Base-by-base conservation (phyloP, 2,113 vertebrate species). In the Festucalex cinctus region DNA sequence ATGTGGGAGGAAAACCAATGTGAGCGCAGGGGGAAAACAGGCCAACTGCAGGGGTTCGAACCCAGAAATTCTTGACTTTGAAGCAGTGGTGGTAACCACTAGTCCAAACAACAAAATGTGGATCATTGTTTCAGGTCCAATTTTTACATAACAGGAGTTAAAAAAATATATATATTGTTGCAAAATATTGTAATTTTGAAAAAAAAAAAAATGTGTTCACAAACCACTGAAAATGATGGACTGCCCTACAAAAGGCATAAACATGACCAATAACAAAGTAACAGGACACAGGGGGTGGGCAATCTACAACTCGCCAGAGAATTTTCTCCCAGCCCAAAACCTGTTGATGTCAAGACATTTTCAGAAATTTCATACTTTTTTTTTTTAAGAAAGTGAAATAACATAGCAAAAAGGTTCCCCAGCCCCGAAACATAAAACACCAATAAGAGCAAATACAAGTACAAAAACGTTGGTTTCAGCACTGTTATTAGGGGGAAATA, bases 171-270 rank as follows among this genome's bases (percentile, higher is more conserved):
- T n/a, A 49, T n/a, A 51, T 22, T 51, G 19, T 19, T 20, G 6
- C 44, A 17, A 10, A 51, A n/a, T 51, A 20, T n/a, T 51, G 4
- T 1, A 10, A 51, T n/a, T 49, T n/a, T 56, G 54, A 6, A 16
- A 17, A 28, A 57, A 46, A 66, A 68, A 68, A 32, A 14, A 28
- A 57, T 3, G 26, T 26, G 56, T 73, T 46, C 37, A 17, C 51
- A 28, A 57, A 62, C 65, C 60, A 70, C 65, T 76, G 62, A 77
- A 73, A 83, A 77, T 44, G 67, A 80, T 82, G 83, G 75, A 87
- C 86, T 88, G 85, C 78, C 86, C 81, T 87, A 91, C 89, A 84
- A n/a, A 90, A 86, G 85, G 88, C 88, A 89, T 89, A 86, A 86
- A 89, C 78, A 85, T 73, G 71, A 71, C 73, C 46, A 86, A 86